Conservation (phyloP, 2,888 invertebrate species). For the Drosophila suboccidentalis region DNA sequence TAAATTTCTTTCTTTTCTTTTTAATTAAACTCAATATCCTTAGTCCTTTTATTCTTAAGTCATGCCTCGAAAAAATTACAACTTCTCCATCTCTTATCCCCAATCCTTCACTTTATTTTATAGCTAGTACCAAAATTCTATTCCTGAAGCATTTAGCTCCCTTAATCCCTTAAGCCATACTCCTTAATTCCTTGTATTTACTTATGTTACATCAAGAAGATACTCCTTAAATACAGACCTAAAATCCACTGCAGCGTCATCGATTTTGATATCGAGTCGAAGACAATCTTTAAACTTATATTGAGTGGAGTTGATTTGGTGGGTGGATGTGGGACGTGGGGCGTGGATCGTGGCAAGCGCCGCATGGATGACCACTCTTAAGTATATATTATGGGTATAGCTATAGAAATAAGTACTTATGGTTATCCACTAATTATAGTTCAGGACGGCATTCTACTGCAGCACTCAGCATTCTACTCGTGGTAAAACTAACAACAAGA, state of each 20-base stretch:
- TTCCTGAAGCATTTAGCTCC: not conserved
- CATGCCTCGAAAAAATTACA: not conserved
- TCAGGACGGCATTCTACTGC: slow-evolving; percentile 47
- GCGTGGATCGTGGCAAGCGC: slow-evolving; percentile 30
- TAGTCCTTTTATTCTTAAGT: not conserved
- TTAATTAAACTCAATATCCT: not conserved
- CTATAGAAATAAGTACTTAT: slow-evolving; percentile 51
- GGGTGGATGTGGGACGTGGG: slow-evolving; percentile 7
- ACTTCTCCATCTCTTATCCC: not conserved
- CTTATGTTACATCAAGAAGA: not conserved
- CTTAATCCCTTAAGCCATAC: not conserved
- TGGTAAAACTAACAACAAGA: slow-evolving; percentile 52
- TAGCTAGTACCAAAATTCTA: not conserved
- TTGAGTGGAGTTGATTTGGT: slow-evolving; percentile 25
- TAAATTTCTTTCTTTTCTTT: no score
- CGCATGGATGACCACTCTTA: slow-evolving; percentile 55
- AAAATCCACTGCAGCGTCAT: not conserved
- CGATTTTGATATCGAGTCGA: slow-evolving; percentile 34
- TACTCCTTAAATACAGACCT: not conserved
- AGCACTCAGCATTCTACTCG: slow-evolving; percentile 42
- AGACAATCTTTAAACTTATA: slow-evolving; percentile 33
- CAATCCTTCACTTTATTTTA: no score
- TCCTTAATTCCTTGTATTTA: not conserved
- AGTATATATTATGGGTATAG: slow-evolving; percentile 16
- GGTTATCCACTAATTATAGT: slow-evolving; percentile 67